phyloP scores from a whole-genome alignment of 2,797 vertebrate genomes.

The Saxicola maurus region DNA sequence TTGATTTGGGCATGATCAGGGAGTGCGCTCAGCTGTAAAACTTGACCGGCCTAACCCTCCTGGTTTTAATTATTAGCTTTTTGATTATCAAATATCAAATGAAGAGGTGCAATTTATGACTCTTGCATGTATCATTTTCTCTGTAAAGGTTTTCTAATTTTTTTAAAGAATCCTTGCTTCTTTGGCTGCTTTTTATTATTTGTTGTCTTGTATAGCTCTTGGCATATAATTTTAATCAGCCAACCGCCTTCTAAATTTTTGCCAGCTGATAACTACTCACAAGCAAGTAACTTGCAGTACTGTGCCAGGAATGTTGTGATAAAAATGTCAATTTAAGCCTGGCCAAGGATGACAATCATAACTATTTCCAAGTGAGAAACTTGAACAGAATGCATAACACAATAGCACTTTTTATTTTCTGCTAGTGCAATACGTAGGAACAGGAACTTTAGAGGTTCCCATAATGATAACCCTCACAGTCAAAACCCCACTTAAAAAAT shows the following conservation, averaged over 20 bases:
- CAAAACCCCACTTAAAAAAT: not conserved
- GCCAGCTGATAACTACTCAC: slow-evolving; percentile 42
- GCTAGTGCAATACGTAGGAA: not conserved
- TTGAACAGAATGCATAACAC: not conserved
- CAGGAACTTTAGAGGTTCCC: not conserved
- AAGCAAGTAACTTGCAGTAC: slow-evolving; percentile 18
- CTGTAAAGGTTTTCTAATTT: not conserved
- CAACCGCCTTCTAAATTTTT: slow-evolving; percentile 29
- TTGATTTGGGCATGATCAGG: slow-evolving; percentile 54
- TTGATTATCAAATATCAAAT: slow-evolving; percentile 49
- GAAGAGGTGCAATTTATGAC: not conserved
- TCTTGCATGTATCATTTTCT: not conserved
- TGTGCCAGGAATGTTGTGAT: slow-evolving; percentile 43
- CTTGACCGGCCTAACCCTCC: slow-evolving; percentile 58
- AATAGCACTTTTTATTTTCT: not conserved
- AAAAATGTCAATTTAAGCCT: slow-evolving; percentile 50
- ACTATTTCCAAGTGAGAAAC: slow-evolving; percentile 24
- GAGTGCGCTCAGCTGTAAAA: slow-evolving; percentile 55
- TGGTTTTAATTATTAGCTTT: slow-evolving; percentile 63
- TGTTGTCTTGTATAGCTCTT: not conserved
- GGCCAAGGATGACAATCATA: slow-evolving; percentile 36
- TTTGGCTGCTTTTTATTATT: slow-evolving; percentile 10
- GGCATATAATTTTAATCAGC: slow-evolving; percentile 45
- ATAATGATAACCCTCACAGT: not conserved
- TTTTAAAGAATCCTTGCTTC: not conserved